phyloP scores from a whole-genome alignment of 2,113 vertebrate genomes.

The Amia ocellicauda region DNA sequence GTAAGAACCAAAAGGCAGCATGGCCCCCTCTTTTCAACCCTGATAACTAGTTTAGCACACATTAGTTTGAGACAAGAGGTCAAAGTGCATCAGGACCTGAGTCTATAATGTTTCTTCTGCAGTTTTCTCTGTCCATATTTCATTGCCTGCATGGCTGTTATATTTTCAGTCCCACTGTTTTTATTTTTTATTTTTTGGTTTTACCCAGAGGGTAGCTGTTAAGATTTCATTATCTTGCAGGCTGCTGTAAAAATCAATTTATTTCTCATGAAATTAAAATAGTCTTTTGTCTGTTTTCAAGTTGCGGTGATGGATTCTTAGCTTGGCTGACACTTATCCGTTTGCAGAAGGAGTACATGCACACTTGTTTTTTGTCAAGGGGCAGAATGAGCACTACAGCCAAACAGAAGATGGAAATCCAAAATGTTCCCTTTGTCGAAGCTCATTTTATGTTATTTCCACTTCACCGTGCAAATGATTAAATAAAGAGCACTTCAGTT shows the following conservation, averaged over 20 bases:
- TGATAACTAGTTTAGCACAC: no score
- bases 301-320: not conserved
- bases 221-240: conserved; percentile 19
- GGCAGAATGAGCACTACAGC: no score
- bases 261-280: conserved; percentile 30
- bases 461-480: conserved; percentile 2
- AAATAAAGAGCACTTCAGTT: no score
- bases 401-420: no score
- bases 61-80: no score
- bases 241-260: conserved; percentile 29
- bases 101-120: not conserved
- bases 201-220: conserved; percentile 3
- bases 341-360: not conserved
- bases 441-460: conserved; percentile 21
- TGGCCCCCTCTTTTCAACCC: no score
- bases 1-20: no score
- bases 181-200: not conserved
- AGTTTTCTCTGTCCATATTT: not conserved
- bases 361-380: no score
- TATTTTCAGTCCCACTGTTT: not conserved
- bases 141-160: not conserved
- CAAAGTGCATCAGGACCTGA: no score
- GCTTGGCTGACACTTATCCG: conserved; percentile 10
- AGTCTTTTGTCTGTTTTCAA: conserved; percentile 20
- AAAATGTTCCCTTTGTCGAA: not conserved